Evolutionary conservation across 2,797 vertebrate species (phyloP), one percentile per base, ranked within the genome.

Genomic region (Columba guinea): DNA sequence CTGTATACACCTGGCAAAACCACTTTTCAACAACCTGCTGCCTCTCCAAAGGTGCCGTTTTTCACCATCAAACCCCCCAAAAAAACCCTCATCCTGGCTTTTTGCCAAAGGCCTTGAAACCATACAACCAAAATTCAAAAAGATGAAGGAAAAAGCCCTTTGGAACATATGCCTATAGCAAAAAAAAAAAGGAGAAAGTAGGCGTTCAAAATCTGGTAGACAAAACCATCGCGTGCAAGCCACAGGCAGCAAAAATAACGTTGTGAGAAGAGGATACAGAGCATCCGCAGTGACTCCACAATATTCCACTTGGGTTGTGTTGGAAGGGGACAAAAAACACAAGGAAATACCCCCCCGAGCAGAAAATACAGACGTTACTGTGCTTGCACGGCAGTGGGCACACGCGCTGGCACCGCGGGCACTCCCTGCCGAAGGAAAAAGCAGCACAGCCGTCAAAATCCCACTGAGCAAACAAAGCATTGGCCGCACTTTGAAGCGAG

Each of bases 291-390:
- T 4, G 1, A 58, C 23, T 27, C 59, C 6, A 4, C 37, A 3
- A 27, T 11, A 48, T 14, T 8, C n/a, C 46, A 16, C 53, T 23
- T 2, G 58, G 56, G 17, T n/a, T 74, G 64, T 11, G 70, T 7
- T 39, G 59, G 49, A 60, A 79, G 35, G 20, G 63, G n/a, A 44
- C 17, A 7, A 34, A 48, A 17, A 49, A 34, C 65, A 18, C 24
- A 13, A 0, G 3, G 64, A 60, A 81, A 37, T 0, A 13, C 4
- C 67, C 55, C 21, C 81, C 1, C 0, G 21, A 44, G 65, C 56
- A 55, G 24, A 49, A 51, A 13, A 46, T 2, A 19, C 2, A 11
- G 12, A 1, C 9, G 0, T 6, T 5, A 11, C 17, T 51, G 41
- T 4, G 8, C 14, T 0, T 2, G 22, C 28, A 1, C 71, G 7